These are phyloP conservation scores for Macrostomum lignano DNA, from an alignment of 1,140 invertebrate genomes.

Conservation along the genomic window DNA sequence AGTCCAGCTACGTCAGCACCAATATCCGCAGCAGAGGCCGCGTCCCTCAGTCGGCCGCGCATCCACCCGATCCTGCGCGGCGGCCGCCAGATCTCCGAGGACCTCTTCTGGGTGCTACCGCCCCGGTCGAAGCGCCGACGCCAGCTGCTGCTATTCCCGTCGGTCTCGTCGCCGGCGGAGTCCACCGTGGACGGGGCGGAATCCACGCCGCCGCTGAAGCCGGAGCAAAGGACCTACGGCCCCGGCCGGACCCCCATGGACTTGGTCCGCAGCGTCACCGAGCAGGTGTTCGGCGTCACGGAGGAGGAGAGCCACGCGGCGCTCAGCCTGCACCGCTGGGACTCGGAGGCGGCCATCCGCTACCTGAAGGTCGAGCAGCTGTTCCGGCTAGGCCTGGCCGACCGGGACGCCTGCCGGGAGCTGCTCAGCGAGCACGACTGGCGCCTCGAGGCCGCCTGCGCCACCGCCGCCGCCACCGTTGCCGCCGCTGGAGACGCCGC, in stretches of 20 bases:
- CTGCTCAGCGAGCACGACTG: slow-evolving; percentile 42
- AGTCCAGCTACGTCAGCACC: slow-evolving; percentile 3
- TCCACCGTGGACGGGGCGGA: too few relatives aligned
- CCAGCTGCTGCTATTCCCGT: slow-evolving; percentile 16
- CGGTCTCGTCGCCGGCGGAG: slow-evolving; percentile 10
- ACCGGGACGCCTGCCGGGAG: slow-evolving; percentile 39
- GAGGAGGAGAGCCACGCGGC: slow-evolving; percentile 32
- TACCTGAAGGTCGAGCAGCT: slow-evolving; percentile 42
- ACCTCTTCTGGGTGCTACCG: slow-evolving; percentile 24
- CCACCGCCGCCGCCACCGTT: too few relatives aligned
- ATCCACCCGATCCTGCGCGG: slow-evolving; percentile 19
- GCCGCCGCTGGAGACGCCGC: too few relatives aligned
- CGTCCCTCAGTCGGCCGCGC: not conserved
- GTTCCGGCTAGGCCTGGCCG: slow-evolving; percentile 42
- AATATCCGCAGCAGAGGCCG: not conserved
- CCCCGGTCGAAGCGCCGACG: slow-evolving; percentile 10
- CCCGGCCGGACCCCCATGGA: too few relatives aligned
- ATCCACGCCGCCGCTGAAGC: too few relatives aligned
- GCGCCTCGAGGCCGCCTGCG: slow-evolving; percentile 49
- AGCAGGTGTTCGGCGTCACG: slow-evolving; percentile 24
- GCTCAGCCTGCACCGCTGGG: slow-evolving; percentile 36
- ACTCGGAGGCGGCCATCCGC: slow-evolving; percentile 37
- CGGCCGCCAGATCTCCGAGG: slow-evolving; percentile 21
- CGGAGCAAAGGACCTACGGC: too few relatives aligned
- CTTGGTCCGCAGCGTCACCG: slow-evolving; percentile 13